Percentiles rank a stretch among this genome's conserved stretches.
These are phyloP conservation scores for Diacarnus erythraeanus DNA, from an alignment of 37 sponge, comb jelly and placozoan species.

Conservation along the genomic window DNA sequence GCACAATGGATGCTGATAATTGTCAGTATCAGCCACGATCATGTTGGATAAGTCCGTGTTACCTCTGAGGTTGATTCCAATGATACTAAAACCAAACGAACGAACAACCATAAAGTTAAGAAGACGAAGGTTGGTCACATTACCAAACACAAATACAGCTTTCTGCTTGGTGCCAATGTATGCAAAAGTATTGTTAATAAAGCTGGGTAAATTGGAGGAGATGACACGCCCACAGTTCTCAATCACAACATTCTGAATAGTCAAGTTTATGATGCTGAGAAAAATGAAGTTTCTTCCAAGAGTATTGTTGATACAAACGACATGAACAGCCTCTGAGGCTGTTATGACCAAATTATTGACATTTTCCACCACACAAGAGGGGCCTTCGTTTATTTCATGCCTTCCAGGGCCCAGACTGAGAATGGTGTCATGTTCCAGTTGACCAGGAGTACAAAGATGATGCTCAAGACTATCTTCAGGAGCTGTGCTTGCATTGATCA, in stretches of 20 bases:
- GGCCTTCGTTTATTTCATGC: neutral
- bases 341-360: slow-evolving; percentile 17
- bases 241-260: slow-evolving; percentile 3
- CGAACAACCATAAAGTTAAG: neutral
- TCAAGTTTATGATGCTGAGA: slow-evolving; percentile 26
- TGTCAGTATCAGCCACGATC: neutral
- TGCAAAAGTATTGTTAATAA: slow-evolving; percentile 8
- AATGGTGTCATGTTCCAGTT: slow-evolving; percentile 5
- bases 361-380: slow-evolving; percentile 5
- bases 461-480: slow-evolving; percentile 7
- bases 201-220: neutral
- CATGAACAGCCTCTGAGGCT: neutral
- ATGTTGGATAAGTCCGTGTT: neutral
- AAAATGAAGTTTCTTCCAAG: slow-evolving; percentile 18
- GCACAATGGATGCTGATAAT: neutral
- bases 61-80: slow-evolving; percentile 20
- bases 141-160: slow-evolving; percentile 8
- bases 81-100: slow-evolving; percentile 18
- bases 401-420: slow-evolving; percentile 4
- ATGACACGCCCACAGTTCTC: slow-evolving; percentile 12
- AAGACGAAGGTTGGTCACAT: neutral
- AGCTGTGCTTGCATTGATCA: neutral
- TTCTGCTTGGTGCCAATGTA: slow-evolving; percentile 15
- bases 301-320: neutral
- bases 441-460: slow-evolving; percentile 1